Conservation (phyloP, 2,888 invertebrate species). For the Phortica okadai region DNA sequence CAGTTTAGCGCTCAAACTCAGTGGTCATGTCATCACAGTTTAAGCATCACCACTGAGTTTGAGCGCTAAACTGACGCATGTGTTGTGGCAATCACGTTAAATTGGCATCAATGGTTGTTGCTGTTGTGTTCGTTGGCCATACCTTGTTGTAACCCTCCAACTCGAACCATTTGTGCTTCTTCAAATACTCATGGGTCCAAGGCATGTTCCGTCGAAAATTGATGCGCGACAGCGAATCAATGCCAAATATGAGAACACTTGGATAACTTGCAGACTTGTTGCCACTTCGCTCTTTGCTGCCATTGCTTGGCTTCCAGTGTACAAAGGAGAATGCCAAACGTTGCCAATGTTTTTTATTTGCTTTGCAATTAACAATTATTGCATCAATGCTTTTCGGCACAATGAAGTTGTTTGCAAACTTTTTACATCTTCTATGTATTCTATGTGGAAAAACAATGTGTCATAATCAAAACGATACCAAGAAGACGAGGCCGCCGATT, state of each 20-base stretch:
- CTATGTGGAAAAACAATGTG: background rate
- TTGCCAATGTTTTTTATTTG: constrained; percentile 58
- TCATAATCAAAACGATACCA: background rate
- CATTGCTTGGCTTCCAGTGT: constrained; percentile 72
- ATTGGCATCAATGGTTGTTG: background rate
- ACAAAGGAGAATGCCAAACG: constrained; percentile 78
- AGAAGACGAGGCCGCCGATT: background rate
- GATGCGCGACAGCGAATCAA: constrained; percentile 89
- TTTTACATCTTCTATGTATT: constrained; percentile 59
- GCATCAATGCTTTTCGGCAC: constrained; percentile 61
- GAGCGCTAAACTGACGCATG: too few species aligned
- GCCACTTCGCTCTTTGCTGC: background rate
- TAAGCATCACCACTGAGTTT: too few species aligned
- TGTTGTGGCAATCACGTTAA: too few species aligned
- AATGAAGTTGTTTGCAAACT: constrained; percentile 58
- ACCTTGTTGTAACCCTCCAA: constrained; percentile 85
- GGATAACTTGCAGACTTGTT: constrained; percentile 62
- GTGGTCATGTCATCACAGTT: too few species aligned
- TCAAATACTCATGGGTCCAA: constrained; percentile 81
- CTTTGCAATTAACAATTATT: constrained; percentile 63
- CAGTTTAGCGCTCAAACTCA: too few species aligned
- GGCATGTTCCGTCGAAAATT: constrained; percentile 87
- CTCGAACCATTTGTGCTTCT: constrained; percentile 82
- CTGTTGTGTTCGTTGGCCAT: constrained; percentile 25
- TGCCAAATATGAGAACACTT: constrained; percentile 86